Base-by-base conservation (phyloP, 1,140 invertebrate species). In the Frieseomelitta varia region DNA sequence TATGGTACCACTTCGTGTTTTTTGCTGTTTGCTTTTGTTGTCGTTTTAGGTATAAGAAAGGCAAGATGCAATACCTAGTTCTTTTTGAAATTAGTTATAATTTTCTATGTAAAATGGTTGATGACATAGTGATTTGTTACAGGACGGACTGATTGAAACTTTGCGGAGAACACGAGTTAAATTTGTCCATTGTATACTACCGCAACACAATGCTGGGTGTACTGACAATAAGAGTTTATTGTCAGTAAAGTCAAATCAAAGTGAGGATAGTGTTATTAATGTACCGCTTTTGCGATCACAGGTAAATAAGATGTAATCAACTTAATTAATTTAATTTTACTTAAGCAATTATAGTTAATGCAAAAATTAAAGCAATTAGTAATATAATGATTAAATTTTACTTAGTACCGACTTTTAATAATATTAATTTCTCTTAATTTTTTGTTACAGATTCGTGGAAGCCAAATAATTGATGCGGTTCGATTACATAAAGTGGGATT, bases 401-500 rank as follows among this genome's bases (percentile, higher is more conserved):
- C n/a, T 12, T 4, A 61, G 12, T 61, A n/a, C 11, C 11, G n/a
- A n/a, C 12, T n/a, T 14, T 24, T 61, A 47, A 61, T 2, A 65
- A 65, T 65, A 30, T 67, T 14, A 67, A 30, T 34, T 24, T 61
- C 10, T 67, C 4, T 24, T 15, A n/a, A 15, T 75, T 34, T 30
- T 68, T 56, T 74, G 39, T 95, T 95, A 61, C 95, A 99, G 97
- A 96, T 99, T 87, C 96, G 98, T 90, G 98, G 98, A 34, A 97
- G 97, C 86, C 98, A 99, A 95, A 96, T 99, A 39, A 95, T 99
- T 68, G 97, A 99, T 90, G 97, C 98, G 27, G 97, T 99, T 19
- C 96, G 98, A 34, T 95, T 99, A 69, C 97, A 98, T 95, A 98
- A 99, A 91, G 97, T 98, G 95, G 98, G 98, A 58, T 99, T 98